phyloP scores from a whole-genome alignment of 2,113 vertebrate species.

The Hemiprocne comata region DNA sequence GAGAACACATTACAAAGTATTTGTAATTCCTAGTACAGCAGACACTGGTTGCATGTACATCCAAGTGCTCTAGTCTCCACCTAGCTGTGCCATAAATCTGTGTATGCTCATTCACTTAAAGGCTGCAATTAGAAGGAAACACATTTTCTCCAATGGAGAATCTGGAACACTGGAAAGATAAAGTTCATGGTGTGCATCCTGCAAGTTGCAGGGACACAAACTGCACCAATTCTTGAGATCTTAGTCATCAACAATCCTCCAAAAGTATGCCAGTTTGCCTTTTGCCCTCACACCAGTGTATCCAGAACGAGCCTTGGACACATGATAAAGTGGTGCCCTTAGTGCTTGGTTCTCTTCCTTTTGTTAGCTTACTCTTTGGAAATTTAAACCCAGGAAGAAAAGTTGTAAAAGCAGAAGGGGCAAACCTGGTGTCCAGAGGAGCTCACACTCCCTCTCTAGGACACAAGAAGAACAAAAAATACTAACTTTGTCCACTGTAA shows the following conservation, averaged over 20 bases:
- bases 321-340: neutral
- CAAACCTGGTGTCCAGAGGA: neutral
- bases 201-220: neutral
- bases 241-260: neutral
- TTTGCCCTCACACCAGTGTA: neutral
- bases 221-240: neutral
- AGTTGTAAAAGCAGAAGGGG: neutral
- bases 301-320: rapidly evolving
- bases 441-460: neutral
- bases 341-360: neutral
- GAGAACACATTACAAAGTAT: neutral
- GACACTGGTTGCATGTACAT: neutral
- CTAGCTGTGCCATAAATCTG: neutral
- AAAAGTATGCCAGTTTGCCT: neutral
- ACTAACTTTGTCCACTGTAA: neutral
- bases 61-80: neutral
- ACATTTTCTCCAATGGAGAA: neutral
- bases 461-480: neutral
- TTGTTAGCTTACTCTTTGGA: neutral
- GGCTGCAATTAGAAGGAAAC: neutral
- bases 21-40: neutral
- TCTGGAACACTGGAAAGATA: neutral
- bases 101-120: neutral
- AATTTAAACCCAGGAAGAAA: neutral
- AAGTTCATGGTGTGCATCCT: neutral